Evolutionary conservation across 2,888 invertebrate genomes (phyloP).

Genomic region (Oscheius onirici): DNA sequence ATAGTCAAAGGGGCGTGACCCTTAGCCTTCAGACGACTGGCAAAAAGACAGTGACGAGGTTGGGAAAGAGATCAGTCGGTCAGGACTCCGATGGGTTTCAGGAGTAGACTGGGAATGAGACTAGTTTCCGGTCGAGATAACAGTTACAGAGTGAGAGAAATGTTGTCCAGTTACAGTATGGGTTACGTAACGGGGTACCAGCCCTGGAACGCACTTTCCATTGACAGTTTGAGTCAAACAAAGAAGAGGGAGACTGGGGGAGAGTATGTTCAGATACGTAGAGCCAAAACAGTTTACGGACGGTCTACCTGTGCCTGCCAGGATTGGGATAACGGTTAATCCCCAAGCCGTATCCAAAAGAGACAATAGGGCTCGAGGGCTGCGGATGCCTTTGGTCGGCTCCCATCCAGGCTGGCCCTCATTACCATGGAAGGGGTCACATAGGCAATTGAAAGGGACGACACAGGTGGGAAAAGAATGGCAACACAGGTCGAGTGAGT

Average conservation of each 20-base stretch:
- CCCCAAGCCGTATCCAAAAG: background rate
- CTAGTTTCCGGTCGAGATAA: too few species aligned
- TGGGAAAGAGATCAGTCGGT: background rate
- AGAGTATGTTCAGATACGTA: background rate
- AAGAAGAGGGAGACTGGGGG: background rate
- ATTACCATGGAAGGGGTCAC: slow-evolving; percentile 29
- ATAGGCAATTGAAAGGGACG: background rate
- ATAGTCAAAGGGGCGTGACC: background rate
- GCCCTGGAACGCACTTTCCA: too few species aligned
- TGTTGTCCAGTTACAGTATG: too few species aligned
- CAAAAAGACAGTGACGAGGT: slow-evolving; percentile 4
- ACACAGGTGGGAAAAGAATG: slow-evolving; percentile 9
- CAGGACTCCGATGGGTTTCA: background rate
- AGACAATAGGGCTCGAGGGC: slow-evolving; percentile 26
- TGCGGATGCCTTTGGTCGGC: slow-evolving; percentile 30
- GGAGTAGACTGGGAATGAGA: background rate
- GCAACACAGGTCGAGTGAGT: background rate
- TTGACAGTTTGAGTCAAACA: too few species aligned
- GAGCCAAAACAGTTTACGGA: background rate
- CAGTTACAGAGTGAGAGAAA: too few species aligned
- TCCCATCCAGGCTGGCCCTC: slow-evolving; percentile 2
- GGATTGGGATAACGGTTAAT: slow-evolving; percentile 24
- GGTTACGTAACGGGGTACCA: too few species aligned
- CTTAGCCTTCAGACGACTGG: background rate
- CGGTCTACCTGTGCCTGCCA: background rate